phyloP scores from a whole-genome alignment of 2,113 vertebrate genomes.

The Phocoena sinus region DNA sequence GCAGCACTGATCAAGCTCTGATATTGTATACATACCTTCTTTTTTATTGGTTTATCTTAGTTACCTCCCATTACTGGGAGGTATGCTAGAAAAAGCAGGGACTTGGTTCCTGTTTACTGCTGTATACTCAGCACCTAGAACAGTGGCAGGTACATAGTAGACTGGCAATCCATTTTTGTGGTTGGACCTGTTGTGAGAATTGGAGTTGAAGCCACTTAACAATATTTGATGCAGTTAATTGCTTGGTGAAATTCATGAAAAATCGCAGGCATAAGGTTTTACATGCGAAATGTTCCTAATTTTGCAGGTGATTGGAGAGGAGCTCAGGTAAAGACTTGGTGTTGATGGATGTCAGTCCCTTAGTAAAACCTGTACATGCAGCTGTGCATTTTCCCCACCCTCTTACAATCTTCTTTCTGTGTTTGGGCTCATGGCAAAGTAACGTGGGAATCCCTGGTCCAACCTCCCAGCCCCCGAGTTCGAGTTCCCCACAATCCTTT shows the following conservation, averaged over 20 bases:
- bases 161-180: neutral
- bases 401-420: neutral
- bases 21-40: neutral
- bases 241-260: neutral
- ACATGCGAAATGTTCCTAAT: neutral
- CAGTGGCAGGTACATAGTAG: fast-evolving
- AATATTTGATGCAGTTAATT: neutral
- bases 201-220: neutral
- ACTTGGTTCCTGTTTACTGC: neutral
- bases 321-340: fast-evolving
- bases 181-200: no score
- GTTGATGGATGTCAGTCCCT: neutral
- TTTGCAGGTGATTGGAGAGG: neutral
- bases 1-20: neutral
- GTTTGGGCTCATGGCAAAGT: neutral
- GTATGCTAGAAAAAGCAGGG: neutral
- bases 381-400: fast-evolving
- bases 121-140: no score
- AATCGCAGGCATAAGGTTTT: no score
- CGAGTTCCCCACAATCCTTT: fast-evolving
- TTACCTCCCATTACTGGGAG: no score
- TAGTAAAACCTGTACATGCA: fast-evolving
- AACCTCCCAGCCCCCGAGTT: no score
- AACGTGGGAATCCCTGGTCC: fast-evolving
- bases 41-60: neutral